A percentile compares a stretch with the other conserved stretches of the same genome.
Evolutionary conservation across 2,113 vertebrate genomes (phyloP).

Genomic region (Pyrgilauda ruficollis): DNA sequence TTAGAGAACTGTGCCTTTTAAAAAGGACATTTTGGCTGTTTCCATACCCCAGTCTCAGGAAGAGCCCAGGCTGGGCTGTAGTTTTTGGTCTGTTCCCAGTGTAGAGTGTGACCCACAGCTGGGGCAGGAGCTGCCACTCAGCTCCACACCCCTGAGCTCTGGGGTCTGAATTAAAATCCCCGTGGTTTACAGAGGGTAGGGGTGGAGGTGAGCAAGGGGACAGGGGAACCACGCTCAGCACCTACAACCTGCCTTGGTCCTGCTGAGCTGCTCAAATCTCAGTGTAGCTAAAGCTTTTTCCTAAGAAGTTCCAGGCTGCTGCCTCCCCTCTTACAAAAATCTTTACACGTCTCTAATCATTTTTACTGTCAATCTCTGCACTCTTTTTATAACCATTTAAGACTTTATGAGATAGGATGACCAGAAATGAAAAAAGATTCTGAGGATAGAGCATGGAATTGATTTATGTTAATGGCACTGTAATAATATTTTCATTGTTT

Average conservation of each 20-base stretch:
- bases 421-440: slow-evolving; percentile 49
- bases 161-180: not conserved
- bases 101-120: not conserved
- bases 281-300: not conserved
- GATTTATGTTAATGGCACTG: slow-evolving; percentile 49
- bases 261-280: not conserved
- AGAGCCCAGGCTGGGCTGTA: not conserved
- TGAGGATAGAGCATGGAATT: not conserved
- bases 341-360: not conserved
- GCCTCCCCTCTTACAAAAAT: not conserved
- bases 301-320: not conserved
- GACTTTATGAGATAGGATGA: slow-evolving; percentile 40
- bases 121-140: not conserved
- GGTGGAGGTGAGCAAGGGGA: not conserved
- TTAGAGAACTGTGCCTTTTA: not conserved
- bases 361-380: slow-evolving; percentile 23
- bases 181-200: rapidly evolving
- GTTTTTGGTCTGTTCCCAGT: not conserved
- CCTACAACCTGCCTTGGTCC: not conserved
- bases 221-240: not conserved
- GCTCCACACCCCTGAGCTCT: not conserved
- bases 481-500: slow-evolving; percentile 55
- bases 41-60: rapidly evolving
- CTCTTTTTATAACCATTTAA: slow-evolving; percentile 48
- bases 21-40: not conserved